Evolutionary conservation across 2,797 vertebrate species (phyloP), one percentile per base, ranked within the genome.

Genomic region (Coregonus suidteri): DNA sequence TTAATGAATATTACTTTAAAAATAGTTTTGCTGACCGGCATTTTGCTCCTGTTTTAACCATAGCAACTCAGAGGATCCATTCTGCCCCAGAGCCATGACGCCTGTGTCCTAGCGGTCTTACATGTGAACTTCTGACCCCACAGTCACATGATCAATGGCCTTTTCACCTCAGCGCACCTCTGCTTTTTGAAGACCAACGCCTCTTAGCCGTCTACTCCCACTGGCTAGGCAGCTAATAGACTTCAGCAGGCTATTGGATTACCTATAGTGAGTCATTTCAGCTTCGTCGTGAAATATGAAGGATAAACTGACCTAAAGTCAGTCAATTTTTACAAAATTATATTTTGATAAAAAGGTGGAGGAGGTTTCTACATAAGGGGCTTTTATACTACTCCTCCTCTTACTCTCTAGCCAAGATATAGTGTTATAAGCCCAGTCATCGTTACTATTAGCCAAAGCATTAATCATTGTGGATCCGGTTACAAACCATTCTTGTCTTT

Each of bases 321-420:
- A 59, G 56, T 59, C 4, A 6, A 69, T 25, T 65, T 65, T 66
- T 65, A 2, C 0, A 47, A 47, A 47, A 11, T 9, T 9, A 47
- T 47, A 9, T 47, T 47, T 47, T 47, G 41, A 47, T 47, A 13
- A 47, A 47, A 47, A 47, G 3, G 41, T 47, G 41, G 41, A 9
- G 11, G 41, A 9, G 11, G 41, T 47, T 47, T 47, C 41, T 47
- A 47, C 41, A 13, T 47, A 47, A 47, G 41, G 3, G 41, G 41
- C 25, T 3, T 47, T 47, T 47, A 47, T 11, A 47, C 41, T 47
- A 47, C 41, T 47, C 3, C 9, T 2, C 11, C 11, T 13, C 14
- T 37, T 41, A 70, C 91, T 91, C 92, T 92, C 86, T 84, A 77
- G 87, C 90, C 41, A 47, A 47, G 9, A 47, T 13, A 47, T 11